These are phyloP conservation scores for Spongilla lacustris DNA, from an alignment of 37 sponge, comb jelly and placozoan genomes.

Conservation along the genomic window DNA sequence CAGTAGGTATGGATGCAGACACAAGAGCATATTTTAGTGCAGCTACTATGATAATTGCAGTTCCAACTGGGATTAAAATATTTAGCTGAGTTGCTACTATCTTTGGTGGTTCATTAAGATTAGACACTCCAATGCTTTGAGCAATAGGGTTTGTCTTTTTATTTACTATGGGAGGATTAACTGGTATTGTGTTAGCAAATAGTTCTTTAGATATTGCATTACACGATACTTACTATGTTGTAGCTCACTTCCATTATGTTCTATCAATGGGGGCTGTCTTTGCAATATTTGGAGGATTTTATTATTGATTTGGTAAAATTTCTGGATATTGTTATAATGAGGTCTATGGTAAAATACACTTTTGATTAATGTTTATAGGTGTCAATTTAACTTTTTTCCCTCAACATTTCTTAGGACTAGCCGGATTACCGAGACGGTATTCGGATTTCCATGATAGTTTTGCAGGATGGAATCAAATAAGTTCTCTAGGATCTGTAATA, in stretches of 20 bases:
- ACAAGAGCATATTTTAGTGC: slow-evolving; percentile 91
- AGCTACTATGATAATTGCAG: slow-evolving; percentile 91
- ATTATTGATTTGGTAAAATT: slow-evolving; percentile 85
- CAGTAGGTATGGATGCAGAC: slow-evolving; percentile 93
- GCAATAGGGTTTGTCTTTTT: slow-evolving; percentile 92
- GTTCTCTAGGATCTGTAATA: slow-evolving; percentile 82
- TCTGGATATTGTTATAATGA: slow-evolving; percentile 85
- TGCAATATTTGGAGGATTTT: slow-evolving; percentile 89
- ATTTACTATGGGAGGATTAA: slow-evolving; percentile 89
- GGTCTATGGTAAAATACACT: slow-evolving; percentile 81
- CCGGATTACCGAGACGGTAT: slow-evolving; percentile 85
- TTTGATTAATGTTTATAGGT: slow-evolving; percentile 92
- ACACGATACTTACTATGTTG: slow-evolving; percentile 95
- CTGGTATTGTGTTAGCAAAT: slow-evolving; percentile 84
- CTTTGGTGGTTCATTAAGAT: slow-evolving; percentile 65
- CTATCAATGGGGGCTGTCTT: slow-evolving; percentile 93
- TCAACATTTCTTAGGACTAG: slow-evolving; percentile 91
- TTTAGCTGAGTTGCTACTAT: slow-evolving; percentile 89
- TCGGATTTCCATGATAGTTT: slow-evolving; percentile 87
- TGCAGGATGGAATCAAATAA: slow-evolving; percentile 81
- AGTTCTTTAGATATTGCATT: slow-evolving; percentile 82
- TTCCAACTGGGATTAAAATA: slow-evolving; percentile 89
- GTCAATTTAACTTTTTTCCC: slow-evolving; percentile 94
- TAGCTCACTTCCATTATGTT: slow-evolving; percentile 95
- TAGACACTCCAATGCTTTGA: slow-evolving; percentile 88